Conservation (phyloP, 2,888 invertebrate genomes). For the Lepidonotus clava region DNA sequence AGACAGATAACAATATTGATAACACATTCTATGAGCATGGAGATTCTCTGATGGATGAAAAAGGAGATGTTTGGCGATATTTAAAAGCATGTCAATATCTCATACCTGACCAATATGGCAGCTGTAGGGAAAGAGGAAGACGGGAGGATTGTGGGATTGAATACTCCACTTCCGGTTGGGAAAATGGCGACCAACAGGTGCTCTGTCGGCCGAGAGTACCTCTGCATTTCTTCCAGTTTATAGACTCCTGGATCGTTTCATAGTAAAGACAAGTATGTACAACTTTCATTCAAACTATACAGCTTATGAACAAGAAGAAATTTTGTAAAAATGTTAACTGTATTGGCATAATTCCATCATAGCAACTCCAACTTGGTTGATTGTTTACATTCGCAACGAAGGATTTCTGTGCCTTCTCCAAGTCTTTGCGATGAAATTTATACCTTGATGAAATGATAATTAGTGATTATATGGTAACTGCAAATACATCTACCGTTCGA, state of each 20-base stretch:
- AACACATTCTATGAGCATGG: not conserved
- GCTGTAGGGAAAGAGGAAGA: conserved; percentile 43
- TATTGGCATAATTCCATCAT: not conserved
- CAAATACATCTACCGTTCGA: too few species aligned
- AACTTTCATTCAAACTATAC: too few species aligned
- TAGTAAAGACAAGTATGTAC: too few species aligned
- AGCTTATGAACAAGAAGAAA: too few species aligned
- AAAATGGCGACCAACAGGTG: conserved; percentile 36
- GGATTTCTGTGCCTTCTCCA: too few species aligned
- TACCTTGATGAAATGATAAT: too few species aligned
- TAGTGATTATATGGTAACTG: too few species aligned
- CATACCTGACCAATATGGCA: conserved; percentile 54
- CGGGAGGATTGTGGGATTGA: conserved; percentile 21
- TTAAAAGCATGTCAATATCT: conserved; percentile 20
- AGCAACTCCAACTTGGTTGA: conserved; percentile 8
- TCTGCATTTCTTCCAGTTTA: too few species aligned
- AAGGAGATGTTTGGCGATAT: conserved; percentile 20
- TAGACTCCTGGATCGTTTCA: too few species aligned
- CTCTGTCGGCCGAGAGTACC: not conserved
- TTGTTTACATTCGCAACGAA: conserved; percentile 42
- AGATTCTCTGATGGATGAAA: not conserved
- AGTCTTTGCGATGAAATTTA: too few species aligned
- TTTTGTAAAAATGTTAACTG: too few species aligned
- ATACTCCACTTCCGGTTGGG: not conserved
- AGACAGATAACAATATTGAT: not conserved